Evolutionary conservation across 2,888 invertebrate species (phyloP).

Genomic region (Apodemia arnacis): DNA sequence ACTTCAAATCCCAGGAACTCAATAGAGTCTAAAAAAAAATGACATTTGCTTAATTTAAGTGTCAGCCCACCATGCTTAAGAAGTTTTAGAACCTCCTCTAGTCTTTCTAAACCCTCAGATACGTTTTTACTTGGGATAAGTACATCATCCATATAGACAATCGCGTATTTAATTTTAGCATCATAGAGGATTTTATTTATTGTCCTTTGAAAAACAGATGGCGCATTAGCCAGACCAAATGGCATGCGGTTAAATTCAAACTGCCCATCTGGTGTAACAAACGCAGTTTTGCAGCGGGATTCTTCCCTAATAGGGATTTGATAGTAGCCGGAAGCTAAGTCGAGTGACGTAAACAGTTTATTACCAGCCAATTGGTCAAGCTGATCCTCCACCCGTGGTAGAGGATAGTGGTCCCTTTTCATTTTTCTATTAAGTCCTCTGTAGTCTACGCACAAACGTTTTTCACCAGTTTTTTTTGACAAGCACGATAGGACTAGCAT

Average conservation of each 20-base stretch:
- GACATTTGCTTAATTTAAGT: conserved; percentile 1
- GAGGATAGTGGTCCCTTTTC: too few species aligned
- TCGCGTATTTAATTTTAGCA: conserved; percentile 40
- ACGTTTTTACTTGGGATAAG: conserved; percentile 61
- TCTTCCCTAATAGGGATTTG: conserved; percentile 31
- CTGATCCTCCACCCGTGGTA: neutral
- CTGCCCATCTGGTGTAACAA: conserved; percentile 56
- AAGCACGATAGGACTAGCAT: conserved; percentile 77
- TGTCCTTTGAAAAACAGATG: conserved; percentile 83
- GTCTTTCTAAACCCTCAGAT: conserved; percentile 2
- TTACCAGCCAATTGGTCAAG: neutral
- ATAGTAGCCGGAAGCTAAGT: neutral
- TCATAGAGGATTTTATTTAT: conserved; percentile 17
- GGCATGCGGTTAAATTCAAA: conserved; percentile 82
- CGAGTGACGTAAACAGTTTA: neutral
- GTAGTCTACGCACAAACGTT: conserved; percentile 13
- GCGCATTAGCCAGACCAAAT: conserved; percentile 88
- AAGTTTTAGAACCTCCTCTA: conserved; percentile 9
- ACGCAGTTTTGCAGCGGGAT: conserved; percentile 86
- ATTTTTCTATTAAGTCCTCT: neutral
- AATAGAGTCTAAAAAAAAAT: conserved; percentile 36
- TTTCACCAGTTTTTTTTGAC: conserved; percentile 83
- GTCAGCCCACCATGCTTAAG: conserved; percentile 15
- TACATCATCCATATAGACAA: conserved; percentile 70
- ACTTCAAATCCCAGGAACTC: conserved; percentile 83